Conservation (phyloP, 1,140 invertebrate genomes). For the Colletes gigas region DNA sequence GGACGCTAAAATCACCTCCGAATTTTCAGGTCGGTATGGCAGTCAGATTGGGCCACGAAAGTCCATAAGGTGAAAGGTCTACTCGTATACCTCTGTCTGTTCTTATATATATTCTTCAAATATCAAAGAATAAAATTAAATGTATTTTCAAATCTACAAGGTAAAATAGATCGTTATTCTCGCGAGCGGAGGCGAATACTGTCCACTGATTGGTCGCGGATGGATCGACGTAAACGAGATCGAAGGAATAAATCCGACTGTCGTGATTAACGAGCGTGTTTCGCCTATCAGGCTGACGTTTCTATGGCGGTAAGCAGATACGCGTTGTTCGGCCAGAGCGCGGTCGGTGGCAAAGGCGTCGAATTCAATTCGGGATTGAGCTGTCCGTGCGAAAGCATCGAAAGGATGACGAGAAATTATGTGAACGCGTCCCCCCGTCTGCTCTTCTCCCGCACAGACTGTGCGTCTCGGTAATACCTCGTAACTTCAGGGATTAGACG, state of each 20-base stretch:
- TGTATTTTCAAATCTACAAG: too few species aligned
- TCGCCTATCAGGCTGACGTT: constrained; percentile 27
- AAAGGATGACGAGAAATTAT: constrained; percentile 50
- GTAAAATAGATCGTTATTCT: not conserved
- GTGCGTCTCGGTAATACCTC: not conserved
- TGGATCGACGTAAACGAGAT: constrained; percentile 31
- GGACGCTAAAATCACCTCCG: too few species aligned
- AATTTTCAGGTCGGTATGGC: too few species aligned
- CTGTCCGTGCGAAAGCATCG: constrained; percentile 29
- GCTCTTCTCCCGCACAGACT: not conserved
- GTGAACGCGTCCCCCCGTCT: constrained; percentile 7
- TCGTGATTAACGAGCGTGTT: constrained; percentile 44
- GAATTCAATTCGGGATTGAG: constrained; percentile 44
- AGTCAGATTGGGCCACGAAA: too few species aligned
- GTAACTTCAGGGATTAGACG: not conserved
- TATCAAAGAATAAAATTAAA: too few species aligned
- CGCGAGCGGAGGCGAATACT: too few species aligned
- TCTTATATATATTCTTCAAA: too few species aligned
- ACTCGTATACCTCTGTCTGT: too few species aligned
- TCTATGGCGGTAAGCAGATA: constrained; percentile 39
- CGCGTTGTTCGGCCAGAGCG: constrained; percentile 23
- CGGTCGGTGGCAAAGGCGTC: constrained; percentile 30
- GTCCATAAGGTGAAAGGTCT: too few species aligned
- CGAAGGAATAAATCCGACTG: constrained; percentile 31
- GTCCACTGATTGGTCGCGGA: not conserved